Evolutionary conservation across 2,797 vertebrate genomes (phyloP).

Genomic region (Paguma larvata): DNA sequence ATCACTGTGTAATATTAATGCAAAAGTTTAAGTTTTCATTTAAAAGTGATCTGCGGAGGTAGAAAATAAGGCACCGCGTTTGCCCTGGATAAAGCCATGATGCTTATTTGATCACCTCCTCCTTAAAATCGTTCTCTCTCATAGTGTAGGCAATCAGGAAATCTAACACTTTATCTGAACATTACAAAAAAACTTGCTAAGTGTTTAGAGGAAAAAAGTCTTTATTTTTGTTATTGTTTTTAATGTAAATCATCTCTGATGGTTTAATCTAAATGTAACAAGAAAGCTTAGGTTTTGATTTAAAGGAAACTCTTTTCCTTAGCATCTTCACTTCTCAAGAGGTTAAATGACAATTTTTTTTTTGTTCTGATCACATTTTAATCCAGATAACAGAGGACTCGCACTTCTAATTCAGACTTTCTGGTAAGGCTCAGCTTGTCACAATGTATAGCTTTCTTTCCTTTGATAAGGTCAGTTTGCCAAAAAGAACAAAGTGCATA

Average conservation of each 20-base stretch:
- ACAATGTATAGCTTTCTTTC: constrained; percentile 84
- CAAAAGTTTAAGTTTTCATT: constrained; percentile 37
- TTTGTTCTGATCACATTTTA: constrained; percentile 70
- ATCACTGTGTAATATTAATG: neutral
- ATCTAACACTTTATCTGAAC: constrained; percentile 37
- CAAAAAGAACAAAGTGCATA: constrained; percentile 88
- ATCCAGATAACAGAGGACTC: constrained; percentile 76
- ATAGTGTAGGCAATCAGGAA: neutral
- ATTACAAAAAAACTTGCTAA: neutral
- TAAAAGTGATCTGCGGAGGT: constrained; percentile 27
- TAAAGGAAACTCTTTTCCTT: constrained; percentile 37
- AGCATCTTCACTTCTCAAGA: constrained; percentile 61
- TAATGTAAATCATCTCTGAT: neutral
- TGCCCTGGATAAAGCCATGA: neutral
- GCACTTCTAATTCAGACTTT: constrained; percentile 83
- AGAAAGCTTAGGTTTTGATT: constrained; percentile 47
- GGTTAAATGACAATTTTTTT: constrained; percentile 55
- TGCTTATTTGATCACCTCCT: neutral
- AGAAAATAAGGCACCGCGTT: neutral
- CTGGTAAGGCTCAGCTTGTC: constrained; percentile 83
- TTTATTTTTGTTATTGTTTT: constrained; percentile 14
- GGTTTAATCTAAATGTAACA: neutral
- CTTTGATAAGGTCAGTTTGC: constrained; percentile 89
- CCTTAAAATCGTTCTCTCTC: neutral
- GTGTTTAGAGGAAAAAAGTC: neutral